Percentiles rank a stretch among this genome's conserved stretches.
These are phyloP conservation scores for Acyrthosiphon pisum DNA, from an alignment of 1,140 invertebrate genomes.

Conservation along the genomic window DNA sequence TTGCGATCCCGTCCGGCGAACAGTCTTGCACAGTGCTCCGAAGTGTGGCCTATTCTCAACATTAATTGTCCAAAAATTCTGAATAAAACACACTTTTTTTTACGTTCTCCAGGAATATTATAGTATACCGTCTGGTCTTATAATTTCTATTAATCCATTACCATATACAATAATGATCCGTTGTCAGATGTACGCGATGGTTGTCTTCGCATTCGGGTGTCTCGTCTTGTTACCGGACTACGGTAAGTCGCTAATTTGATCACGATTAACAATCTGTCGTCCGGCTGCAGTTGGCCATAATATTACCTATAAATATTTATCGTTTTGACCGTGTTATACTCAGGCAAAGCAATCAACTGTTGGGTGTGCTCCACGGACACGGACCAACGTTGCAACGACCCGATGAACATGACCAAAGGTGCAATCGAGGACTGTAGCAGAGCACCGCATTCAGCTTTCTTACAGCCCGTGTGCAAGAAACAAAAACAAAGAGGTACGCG, in stretches of 20 bases:
- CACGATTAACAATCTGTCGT: not conserved
- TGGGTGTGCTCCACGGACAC: constrained; percentile 76
- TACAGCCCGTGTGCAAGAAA: constrained; percentile 65
- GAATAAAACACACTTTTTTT: not conserved
- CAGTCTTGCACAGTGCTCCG: constrained; percentile 8
- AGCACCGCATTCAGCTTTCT: constrained; percentile 58
- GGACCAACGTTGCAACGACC: constrained; percentile 74
- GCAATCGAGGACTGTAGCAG: constrained; percentile 68
- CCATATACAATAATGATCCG: constrained; percentile 17
- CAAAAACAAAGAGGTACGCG: constrained; percentile 64
- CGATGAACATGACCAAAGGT: constrained; percentile 71
- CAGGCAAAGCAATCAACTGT: constrained; percentile 72
- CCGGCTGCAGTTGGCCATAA: not conserved
- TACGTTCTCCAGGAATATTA: not conserved
- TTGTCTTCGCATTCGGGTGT: constrained; percentile 26
- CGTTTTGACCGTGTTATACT: not conserved
- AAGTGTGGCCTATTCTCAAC: not conserved
- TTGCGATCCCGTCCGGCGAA: not conserved
- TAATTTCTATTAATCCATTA: not conserved
- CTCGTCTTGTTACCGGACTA: not conserved
- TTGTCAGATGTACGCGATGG: not conserved
- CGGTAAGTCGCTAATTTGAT: not conserved
- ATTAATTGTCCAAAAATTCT: not conserved
- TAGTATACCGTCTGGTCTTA: not conserved
- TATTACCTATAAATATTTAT: not conserved